Evolutionary conservation across 2,797 vertebrate genomes (phyloP).

Genomic region (Pachyuromys duprasi): DNA sequence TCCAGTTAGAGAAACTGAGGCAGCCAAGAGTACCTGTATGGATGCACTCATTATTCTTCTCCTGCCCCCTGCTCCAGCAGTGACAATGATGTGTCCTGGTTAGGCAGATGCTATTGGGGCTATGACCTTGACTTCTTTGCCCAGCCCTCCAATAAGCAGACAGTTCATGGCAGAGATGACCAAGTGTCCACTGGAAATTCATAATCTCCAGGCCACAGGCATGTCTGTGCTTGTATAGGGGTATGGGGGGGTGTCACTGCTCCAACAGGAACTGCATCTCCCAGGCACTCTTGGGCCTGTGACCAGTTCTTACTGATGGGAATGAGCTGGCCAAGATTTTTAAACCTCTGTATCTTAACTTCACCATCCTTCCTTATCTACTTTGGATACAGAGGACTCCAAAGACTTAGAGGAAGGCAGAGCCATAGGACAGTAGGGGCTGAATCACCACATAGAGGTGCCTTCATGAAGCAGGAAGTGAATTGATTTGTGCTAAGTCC

Average conservation of each 20-base stretch:
- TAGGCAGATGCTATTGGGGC: background rate
- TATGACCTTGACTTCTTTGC: background rate
- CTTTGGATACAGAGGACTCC: too few species aligned
- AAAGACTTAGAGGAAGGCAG: background rate
- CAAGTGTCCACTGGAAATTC: background rate
- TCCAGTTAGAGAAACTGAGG: slow-evolving; percentile 24
- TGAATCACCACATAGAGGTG: background rate
- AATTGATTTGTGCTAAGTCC: background rate
- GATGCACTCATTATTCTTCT: background rate
- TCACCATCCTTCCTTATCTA: background rate
- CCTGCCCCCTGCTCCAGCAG: background rate
- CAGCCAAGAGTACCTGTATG: background rate
- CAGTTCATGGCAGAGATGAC: background rate
- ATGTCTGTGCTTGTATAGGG: background rate
- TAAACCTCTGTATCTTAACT: background rate
- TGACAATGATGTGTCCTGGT: background rate
- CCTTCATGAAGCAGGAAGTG: background rate
- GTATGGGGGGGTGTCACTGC: background rate
- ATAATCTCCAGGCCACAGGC: background rate
- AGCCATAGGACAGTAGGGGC: background rate
- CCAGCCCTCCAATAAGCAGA: background rate
- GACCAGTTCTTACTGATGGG: background rate
- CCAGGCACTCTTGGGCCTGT: background rate
- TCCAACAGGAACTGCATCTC: background rate
- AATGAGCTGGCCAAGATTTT: background rate